Base-by-base conservation (phyloP, 1,140 invertebrate species). In the Sarcophaga peregrina region DNA sequence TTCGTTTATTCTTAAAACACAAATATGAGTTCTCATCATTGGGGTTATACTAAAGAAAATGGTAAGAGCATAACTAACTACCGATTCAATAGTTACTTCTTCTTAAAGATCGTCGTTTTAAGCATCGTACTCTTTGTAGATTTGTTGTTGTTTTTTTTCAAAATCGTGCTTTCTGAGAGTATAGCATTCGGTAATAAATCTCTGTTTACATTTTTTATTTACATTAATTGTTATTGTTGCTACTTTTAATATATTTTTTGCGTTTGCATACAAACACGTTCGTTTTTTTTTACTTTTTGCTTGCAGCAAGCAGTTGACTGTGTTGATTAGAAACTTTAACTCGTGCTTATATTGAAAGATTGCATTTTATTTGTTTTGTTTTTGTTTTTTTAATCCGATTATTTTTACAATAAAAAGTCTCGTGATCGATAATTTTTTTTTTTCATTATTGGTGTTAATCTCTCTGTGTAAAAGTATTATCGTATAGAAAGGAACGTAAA, bases 21-120 rank as follows among this genome's bases (percentile, higher is more conserved):
- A 82, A 82, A 62, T 72, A 89, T 89, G 88, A 89, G 88, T 86
- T 58, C 78, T 74, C 85, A 89, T 68, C 86, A 89, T 54, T 89
- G 88, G 88, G 88, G 88, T 83, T 89, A 89, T 82, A 89, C 88
- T 82, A 85, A 86, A 83, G 87, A 89, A 83, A 89, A 89, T 75
- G 88, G 88, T 89, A 88, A 87, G 88, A 74, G 46, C 25, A 37
- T 37, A 37, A 37, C 25, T 37, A 37, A 37, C 25, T 37, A 37
- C 25, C 25, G 25, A 37, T 37, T 37, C 25, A 37, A 37, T 37
- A 4, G 1, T 37, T 37, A 37, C n/a, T 37, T 37, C 25, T 37
- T 37, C 4, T 37, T 37, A 62, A 52, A 81, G 54, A 52, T 74
- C 68, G 25, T 74, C 68, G 25, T 20, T 25, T 73, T 6, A 73